These are phyloP conservation scores for Recurvirostra avosetta DNA, from an alignment of 2,113 vertebrate species.

Conservation along the genomic window DNA sequence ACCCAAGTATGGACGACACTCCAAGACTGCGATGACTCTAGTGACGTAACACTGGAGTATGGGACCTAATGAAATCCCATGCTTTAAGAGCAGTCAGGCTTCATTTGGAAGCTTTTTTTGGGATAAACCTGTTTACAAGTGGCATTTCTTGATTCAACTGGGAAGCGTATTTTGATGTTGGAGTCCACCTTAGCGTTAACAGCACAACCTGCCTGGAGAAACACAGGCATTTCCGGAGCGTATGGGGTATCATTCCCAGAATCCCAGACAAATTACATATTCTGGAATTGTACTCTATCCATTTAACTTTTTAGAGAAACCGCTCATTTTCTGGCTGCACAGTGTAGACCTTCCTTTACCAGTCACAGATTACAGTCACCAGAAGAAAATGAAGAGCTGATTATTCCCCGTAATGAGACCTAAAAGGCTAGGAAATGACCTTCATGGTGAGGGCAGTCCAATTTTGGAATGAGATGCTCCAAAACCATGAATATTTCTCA, in stretches of 20 bases:
- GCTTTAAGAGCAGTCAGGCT: neutral
- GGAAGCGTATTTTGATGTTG: neutral
- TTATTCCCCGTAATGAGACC: neutral
- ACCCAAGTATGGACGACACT: neutral
- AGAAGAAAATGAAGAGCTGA: neutral
- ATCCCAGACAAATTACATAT: neutral
- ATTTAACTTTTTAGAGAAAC: neutral
- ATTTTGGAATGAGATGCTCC: neutral
- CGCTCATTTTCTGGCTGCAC: neutral
- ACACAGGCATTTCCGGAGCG: neutral
- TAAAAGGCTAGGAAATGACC: neutral
- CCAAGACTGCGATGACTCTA: neutral
- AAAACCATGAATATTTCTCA: neutral
- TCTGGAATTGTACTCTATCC: neutral
- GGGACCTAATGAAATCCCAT: neutral
- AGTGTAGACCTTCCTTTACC: neutral
- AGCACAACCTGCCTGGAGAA: neutral
- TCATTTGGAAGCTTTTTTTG: neutral
- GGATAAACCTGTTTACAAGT: neutral
- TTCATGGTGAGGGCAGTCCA: neutral
- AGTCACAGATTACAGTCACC: neutral
- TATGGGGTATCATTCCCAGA: neutral
- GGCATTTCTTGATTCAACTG: neutral
- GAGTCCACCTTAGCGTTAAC: neutral
- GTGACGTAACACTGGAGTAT: fast-evolving